A percentile compares a stretch with the other conserved stretches of the same genome.
Conservation (phyloP, 2,797 vertebrate species). For the Pteronotus mesoamericanus region DNA sequence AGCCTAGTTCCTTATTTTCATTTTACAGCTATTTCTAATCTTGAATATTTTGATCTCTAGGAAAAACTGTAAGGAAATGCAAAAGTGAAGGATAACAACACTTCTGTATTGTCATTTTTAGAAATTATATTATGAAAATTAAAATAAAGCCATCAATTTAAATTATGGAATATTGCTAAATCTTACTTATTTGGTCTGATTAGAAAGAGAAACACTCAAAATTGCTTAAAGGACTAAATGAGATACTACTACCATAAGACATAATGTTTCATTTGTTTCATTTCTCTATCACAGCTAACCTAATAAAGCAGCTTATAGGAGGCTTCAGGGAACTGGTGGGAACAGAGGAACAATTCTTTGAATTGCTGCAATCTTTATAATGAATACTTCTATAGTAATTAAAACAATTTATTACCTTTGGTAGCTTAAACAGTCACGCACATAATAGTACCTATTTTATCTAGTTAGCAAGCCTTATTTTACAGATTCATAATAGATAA, state of each 20-base stretch:
- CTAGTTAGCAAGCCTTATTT: slow-evolving; percentile 30
- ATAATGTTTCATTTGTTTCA: slow-evolving; percentile 9
- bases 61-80: neutral
- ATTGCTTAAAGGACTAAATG: slow-evolving; percentile 17
- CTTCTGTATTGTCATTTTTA: slow-evolving; percentile 26
- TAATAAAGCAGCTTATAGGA: neutral
- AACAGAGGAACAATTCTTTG: slow-evolving; percentile 26
- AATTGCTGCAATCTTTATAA: slow-evolving; percentile 36
- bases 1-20: neutral
- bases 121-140: neutral
- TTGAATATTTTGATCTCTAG: neutral
- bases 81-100: neutral
- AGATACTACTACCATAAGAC: slow-evolving; percentile 20
- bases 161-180: neutral
- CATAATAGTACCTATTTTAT: neutral
- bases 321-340: neutral
- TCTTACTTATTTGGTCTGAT: neutral
- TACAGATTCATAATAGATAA: slow-evolving; percentile 19
- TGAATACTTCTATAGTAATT: slow-evolving; percentile 4
- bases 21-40: neutral
- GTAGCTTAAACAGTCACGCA: neutral
- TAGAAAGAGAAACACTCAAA: neutral
- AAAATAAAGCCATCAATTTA: slow-evolving; percentile 11
- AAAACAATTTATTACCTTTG: slow-evolving; percentile 30
- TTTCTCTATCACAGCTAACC: neutral